Evolutionary conservation across 2,113 vertebrate genomes (phyloP).

Genomic region (Callipepla californica): DNA sequence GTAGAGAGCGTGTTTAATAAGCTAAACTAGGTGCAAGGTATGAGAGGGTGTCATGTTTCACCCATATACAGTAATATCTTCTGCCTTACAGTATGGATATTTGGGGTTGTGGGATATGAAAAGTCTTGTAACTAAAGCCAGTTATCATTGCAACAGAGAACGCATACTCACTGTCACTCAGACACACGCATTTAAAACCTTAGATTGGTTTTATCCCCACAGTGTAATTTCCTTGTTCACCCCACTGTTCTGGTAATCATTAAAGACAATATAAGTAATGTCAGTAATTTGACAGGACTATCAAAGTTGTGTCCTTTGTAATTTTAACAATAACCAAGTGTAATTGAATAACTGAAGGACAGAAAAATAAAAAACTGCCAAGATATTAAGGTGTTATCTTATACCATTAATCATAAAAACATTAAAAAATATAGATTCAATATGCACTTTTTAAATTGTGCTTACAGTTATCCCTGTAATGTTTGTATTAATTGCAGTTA

Average conservation of each 20-base stretch:
- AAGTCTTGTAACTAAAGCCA: not conserved
- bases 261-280: not conserved
- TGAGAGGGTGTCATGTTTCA: not conserved
- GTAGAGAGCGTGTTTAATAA: not conserved
- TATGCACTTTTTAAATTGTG: not conserved
- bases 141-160: not conserved
- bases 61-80: not conserved
- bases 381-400: not conserved
- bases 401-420: not conserved
- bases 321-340: not conserved
- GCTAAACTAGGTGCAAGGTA: not conserved
- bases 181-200: not conserved
- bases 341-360: not conserved
- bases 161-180: not conserved
- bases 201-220: accelerated
- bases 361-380: not conserved
- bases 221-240: not conserved
- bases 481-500: not conserved
- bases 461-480: not conserved
- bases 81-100: not conserved
- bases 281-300: not conserved
- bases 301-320: not conserved
- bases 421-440: not conserved
- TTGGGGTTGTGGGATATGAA: not conserved
- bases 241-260: not conserved